Evolutionary conservation across 2,113 vertebrate species (phyloP), one percentile per base, ranked within the genome.

Genomic region (Lepisosteus oculatus): DNA sequence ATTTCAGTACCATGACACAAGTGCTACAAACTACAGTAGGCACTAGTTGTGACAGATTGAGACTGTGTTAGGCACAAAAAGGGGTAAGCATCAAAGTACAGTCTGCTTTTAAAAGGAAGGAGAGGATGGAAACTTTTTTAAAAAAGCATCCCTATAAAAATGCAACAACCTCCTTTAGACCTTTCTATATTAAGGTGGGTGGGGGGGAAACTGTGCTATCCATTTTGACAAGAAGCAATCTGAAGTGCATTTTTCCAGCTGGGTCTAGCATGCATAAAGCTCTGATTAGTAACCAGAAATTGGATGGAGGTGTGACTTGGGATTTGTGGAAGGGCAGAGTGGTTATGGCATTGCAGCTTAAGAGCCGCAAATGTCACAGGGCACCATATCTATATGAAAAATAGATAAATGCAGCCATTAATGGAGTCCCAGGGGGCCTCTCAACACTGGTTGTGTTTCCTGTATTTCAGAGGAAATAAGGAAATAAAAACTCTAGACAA

Each of bases 321-420:
- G 57, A 61, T 62, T 70, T 71, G n/a, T 41, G 11, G 43, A 62
- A 61, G 56, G 56, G 51, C 6, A 11, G 11, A 47, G 29, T 43
- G 65, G 44, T 41, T 29, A 13, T 17, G 17, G 42, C 41, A 43
- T 61, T 56, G 57, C 43, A 15, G 43, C 45, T 70, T 44, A 47
- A 70, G 43, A 71, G 57, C 69, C 17, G 3, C 9, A 15, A 11
- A 55, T 70, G 73, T 74, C 73, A 47, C 54, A 70, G 15, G n/a
- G 56, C 65, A 66, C 66, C 41, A 43, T 55, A 61, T 62, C 44
- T 3, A 17, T 57, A 74, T 74, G 61, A 69, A 74, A 74, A 44
- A 63, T 65, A 55, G 68, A 74, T 69, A 57, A 61, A 74, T 15
- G n/a, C 57, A 55, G 11, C 61, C 73, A 74, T 51, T 70, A 59